These are phyloP conservation scores for Apis cerana DNA, from an alignment of 1,140 invertebrate genomes.

Conservation along the genomic window DNA sequence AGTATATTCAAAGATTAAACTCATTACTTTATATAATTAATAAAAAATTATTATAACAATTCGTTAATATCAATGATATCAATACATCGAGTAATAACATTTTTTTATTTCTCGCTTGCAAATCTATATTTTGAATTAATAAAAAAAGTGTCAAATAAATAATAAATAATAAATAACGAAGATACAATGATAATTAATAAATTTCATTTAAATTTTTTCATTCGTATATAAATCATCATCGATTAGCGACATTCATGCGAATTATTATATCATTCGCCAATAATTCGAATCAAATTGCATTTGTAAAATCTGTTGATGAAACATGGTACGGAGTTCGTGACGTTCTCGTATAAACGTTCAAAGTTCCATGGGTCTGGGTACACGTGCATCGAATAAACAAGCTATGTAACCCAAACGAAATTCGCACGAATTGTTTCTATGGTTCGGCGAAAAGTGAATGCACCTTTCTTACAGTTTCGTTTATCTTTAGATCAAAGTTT, in stretches of 20 bases:
- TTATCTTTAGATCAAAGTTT: conserved; percentile 38
- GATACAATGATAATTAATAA: no score
- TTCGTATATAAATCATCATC: not conserved
- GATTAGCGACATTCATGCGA: not conserved
- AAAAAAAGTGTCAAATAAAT: no score
- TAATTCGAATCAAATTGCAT: conserved; percentile 46
- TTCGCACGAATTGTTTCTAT: conserved; percentile 47
- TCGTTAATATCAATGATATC: no score
- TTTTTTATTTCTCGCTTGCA: no score
- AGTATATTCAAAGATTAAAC: no score
- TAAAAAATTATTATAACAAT: no score
- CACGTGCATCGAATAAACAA: conserved; percentile 54
- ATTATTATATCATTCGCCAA: not conserved
- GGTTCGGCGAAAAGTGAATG: conserved; percentile 43
- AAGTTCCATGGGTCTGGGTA: conserved; percentile 12
- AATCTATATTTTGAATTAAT: no score
- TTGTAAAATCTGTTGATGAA: conserved; percentile 56
- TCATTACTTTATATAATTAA: no score
- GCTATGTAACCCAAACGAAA: conserved; percentile 40
- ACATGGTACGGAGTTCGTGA: conserved; percentile 54
- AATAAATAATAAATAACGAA: no score
- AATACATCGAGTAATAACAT: no score
- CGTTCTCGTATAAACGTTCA: conserved; percentile 59
- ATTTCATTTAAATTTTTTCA: not conserved
- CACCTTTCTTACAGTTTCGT: conserved; percentile 34